Conservation (phyloP, 2,888 invertebrate genomes). For the Caenorhabditis sinica region DNA sequence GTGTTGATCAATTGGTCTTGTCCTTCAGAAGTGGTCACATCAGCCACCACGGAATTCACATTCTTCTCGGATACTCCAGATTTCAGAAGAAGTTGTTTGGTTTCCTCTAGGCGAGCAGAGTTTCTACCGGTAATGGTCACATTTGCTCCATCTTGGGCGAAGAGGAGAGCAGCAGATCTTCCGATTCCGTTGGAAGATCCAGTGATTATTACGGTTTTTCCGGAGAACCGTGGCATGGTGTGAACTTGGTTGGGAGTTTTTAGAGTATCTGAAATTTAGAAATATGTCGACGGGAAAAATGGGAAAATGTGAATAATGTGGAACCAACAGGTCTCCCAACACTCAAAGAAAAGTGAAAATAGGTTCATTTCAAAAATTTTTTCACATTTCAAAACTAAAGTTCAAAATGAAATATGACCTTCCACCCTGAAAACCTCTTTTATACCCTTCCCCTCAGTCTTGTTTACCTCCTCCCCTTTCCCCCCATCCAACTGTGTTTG, state of each 20-base stretch:
- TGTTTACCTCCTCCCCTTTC: background rate
- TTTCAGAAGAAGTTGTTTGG: constrained; percentile 17
- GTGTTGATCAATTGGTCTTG: constrained; percentile 28
- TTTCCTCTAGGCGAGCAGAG: constrained; percentile 24
- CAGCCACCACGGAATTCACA: constrained; percentile 4
- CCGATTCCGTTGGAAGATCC: constrained; percentile 52
- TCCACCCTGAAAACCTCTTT: background rate
- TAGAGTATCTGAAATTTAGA: background rate
- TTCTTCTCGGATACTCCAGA: background rate
- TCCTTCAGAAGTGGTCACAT: background rate
- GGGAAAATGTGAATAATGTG: no score
- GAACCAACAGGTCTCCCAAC: no score
- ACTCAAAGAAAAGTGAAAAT: background rate
- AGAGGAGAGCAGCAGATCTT: constrained; percentile 23
- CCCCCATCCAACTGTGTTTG: background rate
- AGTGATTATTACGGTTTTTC: constrained; percentile 47
- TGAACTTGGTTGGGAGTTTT: background rate
- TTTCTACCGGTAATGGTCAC: constrained; percentile 49
- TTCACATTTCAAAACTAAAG: background rate
- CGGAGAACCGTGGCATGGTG: constrained; percentile 34
- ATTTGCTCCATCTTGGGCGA: constrained; percentile 41
- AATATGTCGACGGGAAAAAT: no score
- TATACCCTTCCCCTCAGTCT: background rate
- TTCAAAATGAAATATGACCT: background rate
- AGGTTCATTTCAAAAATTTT: background rate